These are phyloP conservation scores for Aurelia coerulea DNA, from an alignment of 30 jellyfish, hydroid and myxozoan genomes.

Conservation along the genomic window DNA sequence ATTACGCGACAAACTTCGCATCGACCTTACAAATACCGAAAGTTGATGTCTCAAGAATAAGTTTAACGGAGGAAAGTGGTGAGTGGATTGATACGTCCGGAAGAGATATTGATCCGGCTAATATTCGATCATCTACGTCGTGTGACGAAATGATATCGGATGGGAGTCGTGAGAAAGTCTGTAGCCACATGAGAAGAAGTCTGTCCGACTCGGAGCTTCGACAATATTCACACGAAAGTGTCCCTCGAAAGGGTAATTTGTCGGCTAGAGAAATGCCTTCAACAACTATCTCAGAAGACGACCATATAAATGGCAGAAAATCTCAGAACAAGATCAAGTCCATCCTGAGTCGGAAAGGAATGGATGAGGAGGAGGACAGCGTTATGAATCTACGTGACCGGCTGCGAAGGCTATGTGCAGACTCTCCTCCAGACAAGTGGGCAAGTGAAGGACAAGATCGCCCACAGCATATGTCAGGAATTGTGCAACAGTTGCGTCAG, in stretches of 20 bases:
- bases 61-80: not conserved
- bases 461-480: not conserved
- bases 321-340: not conserved
- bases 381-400: not conserved
- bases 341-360: not conserved
- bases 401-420: constrained; percentile 10
- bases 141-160: not conserved
- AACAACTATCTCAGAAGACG: no score
- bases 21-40: not conserved
- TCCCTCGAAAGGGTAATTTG: no score
- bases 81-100: not conserved
- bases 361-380: not conserved
- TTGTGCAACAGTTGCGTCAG: constrained; percentile 38
- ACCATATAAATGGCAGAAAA: no score
- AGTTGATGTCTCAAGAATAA: not conserved
- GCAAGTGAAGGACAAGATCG: not conserved
- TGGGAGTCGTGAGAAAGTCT: no score
- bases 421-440: not conserved
- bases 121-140: no score
- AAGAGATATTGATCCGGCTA: not conserved
- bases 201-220: no score
- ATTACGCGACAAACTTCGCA: not conserved
- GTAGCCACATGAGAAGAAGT: no score
- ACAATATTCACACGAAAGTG: no score
- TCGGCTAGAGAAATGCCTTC: no score